Evolutionary conservation across 2,113 vertebrate species (phyloP).

Genomic region (Hystrix cristata): DNA sequence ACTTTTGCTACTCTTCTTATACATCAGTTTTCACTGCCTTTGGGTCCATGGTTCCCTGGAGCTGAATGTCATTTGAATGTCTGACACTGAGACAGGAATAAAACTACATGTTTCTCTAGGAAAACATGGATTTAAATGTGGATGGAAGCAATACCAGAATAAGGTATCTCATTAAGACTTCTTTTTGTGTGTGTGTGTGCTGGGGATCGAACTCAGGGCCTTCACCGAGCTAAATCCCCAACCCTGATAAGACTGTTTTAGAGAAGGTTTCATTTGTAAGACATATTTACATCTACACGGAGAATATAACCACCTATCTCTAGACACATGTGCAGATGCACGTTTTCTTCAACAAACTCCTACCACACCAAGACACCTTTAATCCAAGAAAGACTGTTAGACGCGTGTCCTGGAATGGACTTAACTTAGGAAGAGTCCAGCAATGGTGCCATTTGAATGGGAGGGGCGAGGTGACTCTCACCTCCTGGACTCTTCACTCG

Average conservation of each 20-base stretch:
- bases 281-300: background rate
- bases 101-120: conserved; percentile 8
- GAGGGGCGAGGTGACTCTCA: background rate
- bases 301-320: background rate
- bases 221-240: too few species aligned
- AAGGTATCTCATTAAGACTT: background rate
- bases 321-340: background rate
- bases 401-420: background rate
- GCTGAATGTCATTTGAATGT: conserved; percentile 30
- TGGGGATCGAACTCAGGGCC: too few species aligned
- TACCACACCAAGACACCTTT: background rate
- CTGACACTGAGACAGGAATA: background rate
- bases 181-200: too few species aligned
- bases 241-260: background rate
- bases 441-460: background rate
- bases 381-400: background rate
- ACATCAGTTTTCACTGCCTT: background rate
- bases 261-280: background rate
- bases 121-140: conserved; percentile 44
- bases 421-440: background rate
- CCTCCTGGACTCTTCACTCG: background rate
- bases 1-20: background rate
- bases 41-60: background rate
- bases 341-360: background rate
- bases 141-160: conserved; percentile 14